These are phyloP conservation scores for Elymnias hypermnestra DNA, from an alignment of 1,140 invertebrate species.

Conservation along the genomic window DNA sequence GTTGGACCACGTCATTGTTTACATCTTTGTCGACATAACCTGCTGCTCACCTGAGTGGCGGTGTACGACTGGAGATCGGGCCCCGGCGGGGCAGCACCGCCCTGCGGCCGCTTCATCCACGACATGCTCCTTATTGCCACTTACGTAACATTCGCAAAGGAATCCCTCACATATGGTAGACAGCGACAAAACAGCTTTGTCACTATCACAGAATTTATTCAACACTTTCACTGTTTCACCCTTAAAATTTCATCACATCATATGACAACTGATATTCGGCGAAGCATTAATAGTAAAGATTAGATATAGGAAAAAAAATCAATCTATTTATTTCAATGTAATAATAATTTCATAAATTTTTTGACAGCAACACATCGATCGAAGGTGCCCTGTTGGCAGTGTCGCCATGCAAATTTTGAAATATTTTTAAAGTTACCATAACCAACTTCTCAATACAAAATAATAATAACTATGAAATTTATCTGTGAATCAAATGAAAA, in stretches of 20 bases:
- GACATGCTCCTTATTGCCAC: slow-evolving; percentile 58
- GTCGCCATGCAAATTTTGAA: slow-evolving; percentile 41
- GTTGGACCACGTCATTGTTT: slow-evolving; percentile 64
- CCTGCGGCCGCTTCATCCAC: slow-evolving; percentile 67
- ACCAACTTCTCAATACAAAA: too few relatives aligned
- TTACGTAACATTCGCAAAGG: slow-evolving; percentile 68
- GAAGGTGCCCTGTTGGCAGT: slow-evolving; percentile 75
- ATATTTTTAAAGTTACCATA: too few relatives aligned
- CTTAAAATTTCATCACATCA: slow-evolving; percentile 11
- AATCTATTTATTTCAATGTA: too few relatives aligned
- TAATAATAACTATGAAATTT: too few relatives aligned
- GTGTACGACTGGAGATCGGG: slow-evolving; percentile 41
- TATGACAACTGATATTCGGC: slow-evolving; percentile 7
- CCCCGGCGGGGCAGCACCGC: slow-evolving; percentile 43
- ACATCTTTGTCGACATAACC: slow-evolving; percentile 49
- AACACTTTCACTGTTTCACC: slow-evolving; percentile 59
- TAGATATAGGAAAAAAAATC: slow-evolving; percentile 1
- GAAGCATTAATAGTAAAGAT: not conserved
- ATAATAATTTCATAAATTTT: too few relatives aligned
- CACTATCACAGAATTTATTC: slow-evolving; percentile 56
- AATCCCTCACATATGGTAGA: slow-evolving; percentile 59
- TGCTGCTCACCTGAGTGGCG: slow-evolving; percentile 47
- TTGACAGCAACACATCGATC: slow-evolving; percentile 73
- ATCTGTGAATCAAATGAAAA: too few relatives aligned
- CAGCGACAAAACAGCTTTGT: slow-evolving; percentile 55